phyloP scores from a whole-genome alignment of 2,113 vertebrate genomes.

The Stegastes partitus region DNA sequence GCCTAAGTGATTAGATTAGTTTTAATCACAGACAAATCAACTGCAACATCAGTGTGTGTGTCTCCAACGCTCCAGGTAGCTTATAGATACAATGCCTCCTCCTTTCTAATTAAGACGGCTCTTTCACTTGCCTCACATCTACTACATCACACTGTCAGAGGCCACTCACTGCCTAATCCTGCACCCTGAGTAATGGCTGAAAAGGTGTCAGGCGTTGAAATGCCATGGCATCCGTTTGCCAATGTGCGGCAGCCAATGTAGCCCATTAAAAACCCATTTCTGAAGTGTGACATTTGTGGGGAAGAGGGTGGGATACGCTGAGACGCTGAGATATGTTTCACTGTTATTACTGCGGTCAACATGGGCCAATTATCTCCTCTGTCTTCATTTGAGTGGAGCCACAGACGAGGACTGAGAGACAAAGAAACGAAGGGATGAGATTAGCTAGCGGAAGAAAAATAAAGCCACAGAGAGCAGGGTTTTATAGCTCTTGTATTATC shows the following conservation, averaged over 20 bases:
- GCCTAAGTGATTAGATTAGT: slow-evolving; percentile 18
- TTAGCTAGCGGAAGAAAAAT: background rate
- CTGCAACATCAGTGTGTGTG: background rate
- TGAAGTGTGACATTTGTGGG: slow-evolving; percentile 35
- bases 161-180: slow-evolving; percentile 10
- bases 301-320: background rate
- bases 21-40: slow-evolving; percentile 31
- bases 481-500: background rate
- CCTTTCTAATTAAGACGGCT: slow-evolving; percentile 55
- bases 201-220: slow-evolving; percentile 38
- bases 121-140: slow-evolving; percentile 27
- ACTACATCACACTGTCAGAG: slow-evolving; percentile 56
- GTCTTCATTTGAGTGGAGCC: slow-evolving; percentile 5
- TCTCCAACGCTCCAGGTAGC: slow-evolving; percentile 5
- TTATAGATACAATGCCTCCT: slow-evolving; percentile 19
- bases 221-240: slow-evolving; percentile 28
- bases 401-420: background rate
- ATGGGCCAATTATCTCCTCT: slow-evolving; percentile 33
- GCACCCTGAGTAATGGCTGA: slow-evolving; percentile 38
- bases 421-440: background rate
- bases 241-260: slow-evolving; percentile 3
- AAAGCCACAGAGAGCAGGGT: slow-evolving; percentile 3
- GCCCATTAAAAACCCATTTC: slow-evolving; percentile 59
- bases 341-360: slow-evolving; percentile 38
- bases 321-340: slow-evolving; percentile 14